These are phyloP conservation scores for Tachina lurida DNA, from an alignment of 2,888 invertebrate species.

Conservation along the genomic window DNA sequence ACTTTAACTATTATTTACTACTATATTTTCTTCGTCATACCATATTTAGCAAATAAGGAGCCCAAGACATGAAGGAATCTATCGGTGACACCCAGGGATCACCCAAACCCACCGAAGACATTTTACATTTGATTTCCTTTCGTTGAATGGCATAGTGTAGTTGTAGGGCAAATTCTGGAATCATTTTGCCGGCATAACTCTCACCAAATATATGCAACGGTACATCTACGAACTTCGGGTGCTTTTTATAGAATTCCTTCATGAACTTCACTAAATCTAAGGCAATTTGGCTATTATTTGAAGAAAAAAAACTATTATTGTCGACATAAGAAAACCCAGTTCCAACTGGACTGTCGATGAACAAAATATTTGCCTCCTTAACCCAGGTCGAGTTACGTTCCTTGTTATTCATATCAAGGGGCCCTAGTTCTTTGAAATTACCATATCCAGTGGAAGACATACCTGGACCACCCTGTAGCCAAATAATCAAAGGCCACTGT, in stretches of 20 bases:
- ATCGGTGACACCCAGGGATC: constrained; percentile 96
- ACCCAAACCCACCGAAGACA: constrained; percentile 91
- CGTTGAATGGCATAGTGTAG: constrained; percentile 85
- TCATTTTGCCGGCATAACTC: constrained; percentile 97
- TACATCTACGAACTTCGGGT: constrained; percentile 88
- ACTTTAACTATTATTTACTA: neutral
- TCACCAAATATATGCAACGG: constrained; percentile 94
- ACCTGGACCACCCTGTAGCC: constrained; percentile 95
- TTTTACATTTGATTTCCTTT: constrained; percentile 86
- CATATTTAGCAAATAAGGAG: constrained; percentile 88
- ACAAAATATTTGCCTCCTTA: constrained; percentile 91
- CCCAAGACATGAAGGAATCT: constrained; percentile 93
- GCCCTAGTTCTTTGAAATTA: constrained; percentile 94
- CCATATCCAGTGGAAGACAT: constrained; percentile 91
- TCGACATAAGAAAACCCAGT: constrained; percentile 93
- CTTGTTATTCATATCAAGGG: constrained; percentile 87
- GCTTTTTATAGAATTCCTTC: constrained; percentile 86
- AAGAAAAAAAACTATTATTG: constrained; percentile 83
- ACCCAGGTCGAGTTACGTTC: constrained; percentile 91
- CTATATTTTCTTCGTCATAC: constrained; percentile 80
- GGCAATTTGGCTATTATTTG: constrained; percentile 87
- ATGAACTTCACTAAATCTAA: constrained; percentile 89
- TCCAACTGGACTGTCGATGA: constrained; percentile 96
- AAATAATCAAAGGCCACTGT: constrained; percentile 90
- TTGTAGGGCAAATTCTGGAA: constrained; percentile 89